Evolutionary conservation across 1,140 invertebrate genomes (phyloP), one percentile per base, ranked within the genome.

Genomic region (Drosophila ananassae): DNA sequence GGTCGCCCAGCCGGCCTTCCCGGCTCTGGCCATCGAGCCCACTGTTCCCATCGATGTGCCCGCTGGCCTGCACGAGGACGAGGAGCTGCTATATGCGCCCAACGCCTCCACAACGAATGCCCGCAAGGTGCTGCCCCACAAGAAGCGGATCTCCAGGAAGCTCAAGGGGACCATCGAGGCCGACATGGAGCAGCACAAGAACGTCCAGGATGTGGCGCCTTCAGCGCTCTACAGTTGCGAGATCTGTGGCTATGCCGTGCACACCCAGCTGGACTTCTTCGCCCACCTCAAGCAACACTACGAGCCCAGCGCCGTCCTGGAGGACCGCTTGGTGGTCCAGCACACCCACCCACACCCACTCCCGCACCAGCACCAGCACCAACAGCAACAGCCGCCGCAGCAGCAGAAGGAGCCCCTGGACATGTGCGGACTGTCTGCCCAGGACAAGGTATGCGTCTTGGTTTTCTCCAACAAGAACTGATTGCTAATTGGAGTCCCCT

Each of bases 241-340:
- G 90, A 90, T 96, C 5, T 96, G 96, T 81, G 93, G 92, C 25
- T 93, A 93, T 67, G 93, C 91, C 24, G 95, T 95, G 83, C 92
- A 91, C 34, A 94, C 94, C 66, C 96, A 96, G 78, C 87, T 96
- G 21, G 94, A 94, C 60, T 96, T 96, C 82, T 96, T 96, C 90
- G 95, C 95, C 74, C 96, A 96, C 89, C 92, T 96, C 2, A 96
- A 96, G 92, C 90, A 92, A 44, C 96, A 96, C 87, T 96, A 96
- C 91, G 96, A 96, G 78, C 95, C 71, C 21, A 54, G 12, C 0
- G 67, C 52, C 22, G 54, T 22, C 24, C 17, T 83, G 34, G 46
- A 73, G 28, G 83, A 72, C 21, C 77, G 80, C 1, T 44, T 83
- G 39, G 71, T 67, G 10, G 71, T 79, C 2, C 76, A 64, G 51